phyloP scores from a whole-genome alignment of 2,888 invertebrate species.

The Dusona sp. region DNA sequence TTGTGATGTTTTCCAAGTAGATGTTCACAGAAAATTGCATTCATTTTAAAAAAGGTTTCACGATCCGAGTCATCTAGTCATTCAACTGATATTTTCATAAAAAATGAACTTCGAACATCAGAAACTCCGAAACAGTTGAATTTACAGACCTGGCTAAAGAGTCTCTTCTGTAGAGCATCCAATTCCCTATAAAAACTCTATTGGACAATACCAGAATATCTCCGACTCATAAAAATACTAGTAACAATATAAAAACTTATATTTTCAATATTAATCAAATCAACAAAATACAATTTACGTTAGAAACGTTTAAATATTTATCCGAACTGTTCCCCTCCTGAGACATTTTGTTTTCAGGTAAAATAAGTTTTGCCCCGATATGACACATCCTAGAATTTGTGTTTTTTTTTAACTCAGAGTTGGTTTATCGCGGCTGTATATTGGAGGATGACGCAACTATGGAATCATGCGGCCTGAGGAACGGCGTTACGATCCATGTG shows the following conservation, averaged over 20 bases:
- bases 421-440: constrained; percentile 90
- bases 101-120: too few species aligned
- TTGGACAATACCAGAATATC: too few species aligned
- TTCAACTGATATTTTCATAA: not conserved
- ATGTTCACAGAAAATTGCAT: too few species aligned
- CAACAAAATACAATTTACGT: not conserved
- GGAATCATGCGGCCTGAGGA: constrained; percentile 87
- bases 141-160: too few species aligned
- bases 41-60: too few species aligned
- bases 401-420: constrained; percentile 85
- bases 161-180: too few species aligned
- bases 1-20: not conserved
- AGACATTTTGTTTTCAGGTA: not conserved
- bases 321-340: too few species aligned
- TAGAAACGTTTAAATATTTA: too few species aligned
- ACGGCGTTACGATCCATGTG: constrained; percentile 87
- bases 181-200: too few species aligned
- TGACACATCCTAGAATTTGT: not conserved
- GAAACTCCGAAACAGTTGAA: too few species aligned
- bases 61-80: not conserved
- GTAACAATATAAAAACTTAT: not conserved
- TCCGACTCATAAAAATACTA: too few species aligned
- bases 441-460: constrained; percentile 88
- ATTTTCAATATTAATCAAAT: not conserved
- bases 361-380: not conserved